Conservation (phyloP, 2,888 invertebrate genomes). For the Orthosia incerta region DNA sequence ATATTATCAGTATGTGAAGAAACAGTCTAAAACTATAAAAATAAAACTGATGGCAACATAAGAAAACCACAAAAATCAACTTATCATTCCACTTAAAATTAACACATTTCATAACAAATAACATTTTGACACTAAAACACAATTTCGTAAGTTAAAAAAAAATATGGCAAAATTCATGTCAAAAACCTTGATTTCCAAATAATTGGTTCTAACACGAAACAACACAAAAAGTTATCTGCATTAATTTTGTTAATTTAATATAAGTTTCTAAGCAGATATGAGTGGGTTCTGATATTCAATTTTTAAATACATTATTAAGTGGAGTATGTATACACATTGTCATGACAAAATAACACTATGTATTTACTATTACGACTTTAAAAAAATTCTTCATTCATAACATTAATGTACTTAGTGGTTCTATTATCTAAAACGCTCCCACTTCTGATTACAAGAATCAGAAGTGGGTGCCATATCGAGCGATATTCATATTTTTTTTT, state of each 20-base stretch:
- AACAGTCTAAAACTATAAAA: slow-evolving; percentile 15
- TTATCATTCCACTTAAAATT: slow-evolving; percentile 22
- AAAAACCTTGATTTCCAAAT: slow-evolving; percentile 12
- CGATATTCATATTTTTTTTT: slow-evolving; percentile 3
- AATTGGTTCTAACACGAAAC: slow-evolving; percentile 25
- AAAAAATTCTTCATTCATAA: slow-evolving; percentile 24
- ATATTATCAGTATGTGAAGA: slow-evolving; percentile 26
- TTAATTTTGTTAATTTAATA: slow-evolving; percentile 55
- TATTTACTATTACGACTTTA: slow-evolving; percentile 66
- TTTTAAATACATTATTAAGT: slow-evolving; percentile 74
- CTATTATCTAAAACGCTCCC: slow-evolving; percentile 26
- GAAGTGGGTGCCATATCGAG: slow-evolving; percentile 5
- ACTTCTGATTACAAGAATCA: background rate
- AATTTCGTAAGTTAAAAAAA: slow-evolving; percentile 8
- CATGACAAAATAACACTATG: slow-evolving; percentile 74
- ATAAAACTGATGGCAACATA: slow-evolving; percentile 18
- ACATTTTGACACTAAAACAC: background rate
- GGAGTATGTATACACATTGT: slow-evolving; percentile 84
- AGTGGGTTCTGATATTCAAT: slow-evolving; percentile 81
- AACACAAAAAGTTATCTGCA: slow-evolving; percentile 20
- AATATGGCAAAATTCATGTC: slow-evolving; percentile 46
- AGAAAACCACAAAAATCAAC: slow-evolving; percentile 39
- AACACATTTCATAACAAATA: slow-evolving; percentile 18
- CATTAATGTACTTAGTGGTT: slow-evolving; percentile 22
- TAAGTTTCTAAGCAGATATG: slow-evolving; percentile 88